Conservation (phyloP, 1,140 invertebrate species). For the Drosophila triauraria region DNA sequence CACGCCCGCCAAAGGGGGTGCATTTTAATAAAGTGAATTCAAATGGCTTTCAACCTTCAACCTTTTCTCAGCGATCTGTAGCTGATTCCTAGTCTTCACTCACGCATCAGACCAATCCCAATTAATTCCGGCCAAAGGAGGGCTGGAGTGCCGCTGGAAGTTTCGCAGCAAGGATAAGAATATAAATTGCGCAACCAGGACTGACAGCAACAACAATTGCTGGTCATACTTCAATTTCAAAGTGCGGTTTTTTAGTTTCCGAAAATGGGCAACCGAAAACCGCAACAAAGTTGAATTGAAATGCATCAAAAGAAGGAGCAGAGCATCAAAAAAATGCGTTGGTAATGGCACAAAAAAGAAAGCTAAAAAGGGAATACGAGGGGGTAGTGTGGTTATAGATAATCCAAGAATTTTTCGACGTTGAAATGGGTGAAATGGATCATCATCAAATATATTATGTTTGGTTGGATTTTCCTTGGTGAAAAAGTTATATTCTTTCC, state of each 20-base stretch:
- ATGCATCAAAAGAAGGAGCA: constrained; percentile 24
- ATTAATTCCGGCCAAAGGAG: constrained; percentile 21
- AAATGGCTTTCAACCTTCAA: constrained; percentile 19
- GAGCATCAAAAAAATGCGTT: constrained; percentile 1
- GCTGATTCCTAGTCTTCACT: constrained; percentile 5
- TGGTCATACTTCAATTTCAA: constrained; percentile 47
- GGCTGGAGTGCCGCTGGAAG: not conserved
- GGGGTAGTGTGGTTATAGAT: constrained; percentile 8
- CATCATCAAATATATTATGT: not conserved
- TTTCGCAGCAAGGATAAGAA: constrained; percentile 18
- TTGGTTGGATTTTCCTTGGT: not conserved
- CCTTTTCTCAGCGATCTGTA: not conserved
- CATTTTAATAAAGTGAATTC: constrained; percentile 40
- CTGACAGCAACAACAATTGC: constrained; percentile 32
- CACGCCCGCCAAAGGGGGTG: not conserved
- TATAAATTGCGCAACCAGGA: constrained; percentile 33
- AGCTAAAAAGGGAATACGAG: not conserved
- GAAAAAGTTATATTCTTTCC: too few species aligned
- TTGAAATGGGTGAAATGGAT: not conserved
- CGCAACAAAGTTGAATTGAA: constrained; percentile 53
- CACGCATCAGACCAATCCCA: constrained; percentile 8
- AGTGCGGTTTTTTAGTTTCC: constrained; percentile 43
- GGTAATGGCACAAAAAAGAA: constrained; percentile 16
- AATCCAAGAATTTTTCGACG: too few species aligned
- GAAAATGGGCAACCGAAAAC: constrained; percentile 45